Percentiles rank a stretch among this genome's conserved stretches.
phyloP scores from a whole-genome alignment of 2,113 vertebrate species.

The Corydoras sp. region DNA sequence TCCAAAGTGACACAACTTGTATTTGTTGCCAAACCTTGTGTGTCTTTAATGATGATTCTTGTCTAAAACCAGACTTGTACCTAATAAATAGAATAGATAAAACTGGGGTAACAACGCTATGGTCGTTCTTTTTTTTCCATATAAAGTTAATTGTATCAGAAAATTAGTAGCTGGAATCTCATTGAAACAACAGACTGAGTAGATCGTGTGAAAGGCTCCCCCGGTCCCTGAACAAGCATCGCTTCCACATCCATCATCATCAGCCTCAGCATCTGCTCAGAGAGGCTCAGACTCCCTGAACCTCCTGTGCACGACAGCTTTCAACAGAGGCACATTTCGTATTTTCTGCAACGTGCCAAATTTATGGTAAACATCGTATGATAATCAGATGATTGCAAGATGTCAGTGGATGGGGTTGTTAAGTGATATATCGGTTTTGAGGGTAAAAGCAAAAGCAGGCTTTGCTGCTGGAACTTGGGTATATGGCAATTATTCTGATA shows the following conservation, averaged over 20 bases:
- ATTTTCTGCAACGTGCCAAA: conserved; percentile 29
- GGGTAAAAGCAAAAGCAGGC: conserved; percentile 36
- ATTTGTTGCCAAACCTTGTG: no score
- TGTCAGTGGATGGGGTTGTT: conserved; percentile 61
- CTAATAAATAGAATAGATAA: not conserved
- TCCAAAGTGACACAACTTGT: no score
- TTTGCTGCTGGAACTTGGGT: not conserved
- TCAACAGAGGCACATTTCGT: conserved; percentile 30
- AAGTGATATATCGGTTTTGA: conserved; percentile 50
- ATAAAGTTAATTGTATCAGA: conserved; percentile 37
- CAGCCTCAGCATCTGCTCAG: conserved; percentile 70
- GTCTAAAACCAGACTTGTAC: no score
- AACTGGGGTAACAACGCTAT: not conserved
- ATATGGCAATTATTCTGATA: conserved; percentile 1
- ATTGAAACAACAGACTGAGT: conserved; percentile 50
- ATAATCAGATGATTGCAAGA: conserved; percentile 41
- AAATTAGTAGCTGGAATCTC: conserved; percentile 38
- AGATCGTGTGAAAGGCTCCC: conserved; percentile 59
- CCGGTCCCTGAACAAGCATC: conserved; percentile 67
- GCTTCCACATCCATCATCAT: conserved; percentile 74
- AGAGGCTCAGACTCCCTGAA: conserved; percentile 61
- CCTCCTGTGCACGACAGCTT: conserved; percentile 41
- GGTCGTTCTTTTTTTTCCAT: conserved; percentile 17
- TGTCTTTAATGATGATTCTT: no score
- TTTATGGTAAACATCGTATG: conserved; percentile 31